Base-by-base conservation (phyloP, 53 echinoderm and acorn worm genomes). In the Echinometra lucunter region DNA sequence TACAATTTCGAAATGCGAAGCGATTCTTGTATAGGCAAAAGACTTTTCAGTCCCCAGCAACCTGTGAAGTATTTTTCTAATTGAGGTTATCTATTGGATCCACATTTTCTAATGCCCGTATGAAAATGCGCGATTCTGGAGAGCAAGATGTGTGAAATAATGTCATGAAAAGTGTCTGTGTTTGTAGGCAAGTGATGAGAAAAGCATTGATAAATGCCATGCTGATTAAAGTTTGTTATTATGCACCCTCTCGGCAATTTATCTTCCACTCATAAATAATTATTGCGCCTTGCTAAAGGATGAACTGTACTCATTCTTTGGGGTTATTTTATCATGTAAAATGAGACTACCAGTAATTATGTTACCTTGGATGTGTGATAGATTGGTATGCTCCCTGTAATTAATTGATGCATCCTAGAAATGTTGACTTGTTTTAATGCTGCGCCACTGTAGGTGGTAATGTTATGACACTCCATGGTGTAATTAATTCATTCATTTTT, bases 161-260 rank as follows among this genome's bases (percentile, higher is more conserved):
- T 12, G 72, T 35, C 32, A 32, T 72, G 72, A 12, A 72, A 15
- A 15, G 32, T 72, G 72, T 72, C 72, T 72, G 72, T 72, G 2
- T 28, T 1, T 2, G 35, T 72, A 72, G 72, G 35, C 72, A 72
- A 72, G 72, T 72, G 72, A 53, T 11, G 4, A 34, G 32, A 72
- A 72, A 72, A 72, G 16, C 3, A 35, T 35, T 72, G 35, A 72
- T 72, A 63, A 63, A 63, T 63, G 63, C 63, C 63, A 63, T n/a
- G n/a, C 63, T 63, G 72, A 72, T 72, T 72, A 35, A 72, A 72
- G 34, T 72, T 72, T 72, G 72, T 72, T 30, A 53, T 72, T 30
- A 53, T 72, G 11, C 72, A 34, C 8, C 34, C 72, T 72, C 72
- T 72, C 35, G 16, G 35, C 2, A 72, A 72, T 72, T 32, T 72